Conservation (phyloP, 23 tunicate species). For the Botrylloides violaceus region DNA sequence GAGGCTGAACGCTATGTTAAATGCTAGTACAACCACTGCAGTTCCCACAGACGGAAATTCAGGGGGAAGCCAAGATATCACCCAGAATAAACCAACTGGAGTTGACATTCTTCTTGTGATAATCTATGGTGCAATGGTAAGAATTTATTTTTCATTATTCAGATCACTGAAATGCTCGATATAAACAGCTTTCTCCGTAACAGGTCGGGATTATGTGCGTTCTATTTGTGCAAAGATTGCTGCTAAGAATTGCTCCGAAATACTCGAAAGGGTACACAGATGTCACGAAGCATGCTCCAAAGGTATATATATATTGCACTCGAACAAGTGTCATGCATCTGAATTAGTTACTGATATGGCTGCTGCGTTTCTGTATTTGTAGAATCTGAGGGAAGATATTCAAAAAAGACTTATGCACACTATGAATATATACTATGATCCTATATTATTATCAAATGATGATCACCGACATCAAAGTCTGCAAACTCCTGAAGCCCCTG, state of each 20-base stretch:
- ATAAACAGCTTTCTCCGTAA: not conserved
- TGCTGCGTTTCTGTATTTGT: not conserved
- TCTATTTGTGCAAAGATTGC: slow-evolving; percentile 25
- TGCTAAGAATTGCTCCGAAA: slow-evolving; percentile 31
- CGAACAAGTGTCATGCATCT: not conserved
- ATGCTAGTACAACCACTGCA: not conserved
- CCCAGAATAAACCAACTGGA: slow-evolving; percentile 15
- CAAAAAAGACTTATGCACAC: slow-evolving; percentile 27
- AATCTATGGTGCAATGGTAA: slow-evolving; percentile 64
- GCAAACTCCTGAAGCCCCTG: too few relatives aligned
- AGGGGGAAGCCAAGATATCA: not conserved
- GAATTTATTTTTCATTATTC: not conserved
- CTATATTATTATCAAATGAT: slow-evolving; percentile 29
- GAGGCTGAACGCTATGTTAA: not conserved
- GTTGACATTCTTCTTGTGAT: slow-evolving; percentile 32
- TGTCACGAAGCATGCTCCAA: slow-evolving; percentile 36
- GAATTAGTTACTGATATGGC: not conserved
- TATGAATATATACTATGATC: slow-evolving; percentile 42
- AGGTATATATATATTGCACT: slow-evolving; percentile 36
- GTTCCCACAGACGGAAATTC: not conserved
- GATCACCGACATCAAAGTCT: not conserved
- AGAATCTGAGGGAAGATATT: slow-evolving; percentile 37
- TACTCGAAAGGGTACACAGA: slow-evolving; percentile 24
- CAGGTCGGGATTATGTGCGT: slow-evolving; percentile 37
- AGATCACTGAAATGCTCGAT: not conserved